These are phyloP conservation scores for Rhinopomastus cyanomelas DNA, from an alignment of 2,113 vertebrate species.

Conservation along the genomic window DNA sequence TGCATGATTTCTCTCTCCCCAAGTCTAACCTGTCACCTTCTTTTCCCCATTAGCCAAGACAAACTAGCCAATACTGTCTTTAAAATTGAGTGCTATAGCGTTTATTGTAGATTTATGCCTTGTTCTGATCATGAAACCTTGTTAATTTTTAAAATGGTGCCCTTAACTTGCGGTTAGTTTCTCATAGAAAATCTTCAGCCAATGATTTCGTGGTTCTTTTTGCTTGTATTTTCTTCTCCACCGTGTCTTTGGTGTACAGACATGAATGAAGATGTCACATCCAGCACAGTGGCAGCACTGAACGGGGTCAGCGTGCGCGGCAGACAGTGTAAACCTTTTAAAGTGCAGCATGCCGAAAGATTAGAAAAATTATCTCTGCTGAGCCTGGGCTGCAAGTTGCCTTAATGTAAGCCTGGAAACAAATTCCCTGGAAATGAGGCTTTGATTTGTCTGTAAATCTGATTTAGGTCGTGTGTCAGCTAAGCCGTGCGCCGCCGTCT, in stretches of 20 bases:
- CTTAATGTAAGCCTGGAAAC: conserved; percentile 45
- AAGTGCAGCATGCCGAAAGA: not conserved
- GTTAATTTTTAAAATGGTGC: not conserved
- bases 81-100: not conserved
- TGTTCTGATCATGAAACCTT: not conserved
- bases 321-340: conserved; percentile 5
- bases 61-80: not conserved
- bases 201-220: not conserved
- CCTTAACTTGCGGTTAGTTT: not conserved
- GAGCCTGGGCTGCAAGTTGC: conserved; percentile 21
- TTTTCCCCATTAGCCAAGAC: not conserved
- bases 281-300: conserved; percentile 15
- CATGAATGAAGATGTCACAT: too few species aligned
- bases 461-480: conserved; percentile 54
- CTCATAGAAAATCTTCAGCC: not conserved
- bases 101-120: not conserved
- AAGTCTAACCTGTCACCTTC: conserved; percentile 12
- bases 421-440: conserved; percentile 4
- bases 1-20: not conserved
- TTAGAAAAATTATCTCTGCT: conserved; percentile 1
- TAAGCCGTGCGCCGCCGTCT: conserved; percentile 24
- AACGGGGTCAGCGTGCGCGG: not conserved
- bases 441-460: conserved; percentile 57
- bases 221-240: not conserved
- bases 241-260: not conserved